Evolutionary conservation across 2,888 invertebrate species (phyloP).

Genomic region (Drosophila atripex): DNA sequence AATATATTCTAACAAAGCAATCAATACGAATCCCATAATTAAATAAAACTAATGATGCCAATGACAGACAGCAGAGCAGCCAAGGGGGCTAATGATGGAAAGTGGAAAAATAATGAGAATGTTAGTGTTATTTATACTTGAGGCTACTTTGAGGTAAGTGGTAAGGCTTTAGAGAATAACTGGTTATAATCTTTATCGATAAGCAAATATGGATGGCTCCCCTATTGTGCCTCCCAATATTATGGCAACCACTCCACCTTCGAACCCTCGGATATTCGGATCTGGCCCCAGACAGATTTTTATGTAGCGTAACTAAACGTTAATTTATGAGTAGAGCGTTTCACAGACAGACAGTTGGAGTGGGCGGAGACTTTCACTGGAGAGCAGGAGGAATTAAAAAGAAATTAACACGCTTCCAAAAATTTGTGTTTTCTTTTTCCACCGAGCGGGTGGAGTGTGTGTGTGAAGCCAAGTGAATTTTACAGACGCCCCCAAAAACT

Average conservation of each 20-base stretch:
- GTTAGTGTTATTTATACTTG: conserved; percentile 21
- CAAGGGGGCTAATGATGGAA: conserved; percentile 62
- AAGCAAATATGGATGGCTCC: not conserved
- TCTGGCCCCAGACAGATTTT: conserved; percentile 62
- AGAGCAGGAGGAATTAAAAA: conserved; percentile 65
- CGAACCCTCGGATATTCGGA: conserved; percentile 1
- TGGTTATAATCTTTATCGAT: too few species aligned
- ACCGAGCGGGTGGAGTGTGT: conserved; percentile 19
- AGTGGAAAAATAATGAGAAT: conserved; percentile 23
- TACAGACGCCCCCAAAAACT: conserved; percentile 45
- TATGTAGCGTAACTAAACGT: conserved; percentile 76
- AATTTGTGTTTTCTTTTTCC: conserved; percentile 28
- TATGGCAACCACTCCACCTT: conserved; percentile 8
- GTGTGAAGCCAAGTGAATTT: conserved; percentile 73
- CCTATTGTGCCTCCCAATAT: not conserved
- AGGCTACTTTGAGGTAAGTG: conserved; percentile 14
- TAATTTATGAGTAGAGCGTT: conserved; percentile 62
- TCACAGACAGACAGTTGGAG: conserved; percentile 15
- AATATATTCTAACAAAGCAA: conserved; percentile 76
- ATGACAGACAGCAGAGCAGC: conserved; percentile 58
- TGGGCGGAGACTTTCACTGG: conserved; percentile 27
- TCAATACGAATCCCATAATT: conserved; percentile 74
- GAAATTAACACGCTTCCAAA: conserved; percentile 74
- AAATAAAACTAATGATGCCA: conserved; percentile 79
- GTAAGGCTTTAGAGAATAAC: conserved; percentile 7